Evolutionary conservation across 2,113 vertebrate genomes (phyloP), one percentile per base, ranked within the genome.

Genomic region (Epinephelus lanceolatus): DNA sequence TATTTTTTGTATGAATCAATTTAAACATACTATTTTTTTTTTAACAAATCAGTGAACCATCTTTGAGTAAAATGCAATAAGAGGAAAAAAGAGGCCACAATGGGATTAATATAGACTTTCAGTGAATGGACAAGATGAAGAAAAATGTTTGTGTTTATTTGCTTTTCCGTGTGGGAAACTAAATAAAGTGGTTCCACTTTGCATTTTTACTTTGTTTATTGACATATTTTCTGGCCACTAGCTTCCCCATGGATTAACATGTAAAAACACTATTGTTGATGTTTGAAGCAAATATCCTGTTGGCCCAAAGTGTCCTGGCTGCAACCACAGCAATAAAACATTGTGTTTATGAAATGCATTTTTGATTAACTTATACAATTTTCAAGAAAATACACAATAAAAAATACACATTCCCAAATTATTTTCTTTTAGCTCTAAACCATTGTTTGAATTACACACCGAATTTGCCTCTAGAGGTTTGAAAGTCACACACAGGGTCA

Each of bases 221-320:
- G 53, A 70, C 9, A 68, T 69, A 71, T 71, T 72, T 76, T 84
- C 55, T 61, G 63, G 33, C 59, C 40, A 73, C 19, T 23, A 69
- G 52, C 52, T 1, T 89, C 71, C 56, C 52, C 37, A 30, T 19
- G 84, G 82, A 88, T 88, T 87, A 76, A 80, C 62, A 74, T 83
- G 59, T 78, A 17, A 86, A 83, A 87, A 87, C 82, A 91, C 3
- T 65, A 51, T 2, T 66, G 75, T 49, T 83, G 86, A 87, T 78
- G 79, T 75, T 86, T 78, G 74, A 89, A 59, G 57, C 42, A 84
- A 80, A 89, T 78, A 78, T 90, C 70, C 85, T 81, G 40, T 73
- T n/a, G 40, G 63, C 57, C 8, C 9, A 30, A 21, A 52, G 62
- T 69, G 63, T 52, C 69, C 10, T 21, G 10, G 57, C 21, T 71